Evolutionary conservation across 2,113 vertebrate species (phyloP), one percentile per base, ranked within the genome.

Genomic region (Gambusia affinis): DNA sequence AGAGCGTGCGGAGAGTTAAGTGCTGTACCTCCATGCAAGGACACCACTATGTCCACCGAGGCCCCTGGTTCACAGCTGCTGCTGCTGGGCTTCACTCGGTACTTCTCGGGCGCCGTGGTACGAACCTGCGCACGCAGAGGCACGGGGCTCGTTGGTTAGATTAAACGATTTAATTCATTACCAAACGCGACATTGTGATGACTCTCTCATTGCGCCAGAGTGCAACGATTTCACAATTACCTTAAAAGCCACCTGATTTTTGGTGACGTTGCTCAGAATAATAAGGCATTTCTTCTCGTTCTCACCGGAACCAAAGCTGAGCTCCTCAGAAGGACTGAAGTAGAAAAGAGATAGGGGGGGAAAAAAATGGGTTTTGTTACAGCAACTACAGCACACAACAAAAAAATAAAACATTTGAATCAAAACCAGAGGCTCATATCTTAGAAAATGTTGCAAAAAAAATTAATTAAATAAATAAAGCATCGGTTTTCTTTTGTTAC

Each of bases 91-190:
- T 99, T 99, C 76, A 99, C 98, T 72, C 98, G 91, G 91, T 99
- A 99, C 85, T 99, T 99, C 86, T 99, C 97, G 22, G 98, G 98
- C 29, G 98, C 97, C 14, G 98, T 99, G 75, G 98, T 99, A 88
- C 97, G 96, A 17, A 99, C 98, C 98, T 99, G 88, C 60, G 39
- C 30, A 86, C 76, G 76, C 1, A 29, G 29, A 15, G 60, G 8
- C 47, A 19, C 17, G 47, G 6, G 47, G 15, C 51, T 8, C 51
- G 2, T 57, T 57, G 8, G n/a, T 57, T 54, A 54, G 7, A 54
- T 54, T n/a, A n/a, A 57, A 57, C 51, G 10, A 11, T n/a, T 57
- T 57, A 11, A n/a, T 24, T n/a, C 22, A n/a, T 57, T n/a, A 10
- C 51, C 51, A 0, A 3, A 6, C 24, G 8, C 24, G 51, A 37